These are phyloP conservation scores for Bicyclus anynana DNA, from an alignment of 1,140 invertebrate species.

Conservation along the genomic window DNA sequence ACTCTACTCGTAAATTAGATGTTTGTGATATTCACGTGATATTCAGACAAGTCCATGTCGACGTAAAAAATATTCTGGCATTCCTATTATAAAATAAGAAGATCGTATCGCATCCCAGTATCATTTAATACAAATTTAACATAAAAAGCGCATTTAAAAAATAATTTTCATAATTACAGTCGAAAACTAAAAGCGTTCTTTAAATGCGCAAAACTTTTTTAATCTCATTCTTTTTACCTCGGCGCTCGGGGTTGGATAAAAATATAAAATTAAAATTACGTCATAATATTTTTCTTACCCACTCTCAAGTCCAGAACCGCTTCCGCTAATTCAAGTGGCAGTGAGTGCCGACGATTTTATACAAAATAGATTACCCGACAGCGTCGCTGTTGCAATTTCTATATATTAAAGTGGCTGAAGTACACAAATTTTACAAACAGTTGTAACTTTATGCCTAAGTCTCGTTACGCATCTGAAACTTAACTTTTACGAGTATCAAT, in stretches of 20 bases:
- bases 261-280: constrained; percentile 24
- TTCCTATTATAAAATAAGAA: neutral
- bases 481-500: no score
- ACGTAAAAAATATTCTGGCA: neutral
- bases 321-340: constrained; percentile 20
- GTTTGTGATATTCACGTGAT: no score
- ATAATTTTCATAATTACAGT: constrained; percentile 5
- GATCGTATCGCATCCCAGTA: neutral
- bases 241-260: constrained; percentile 5
- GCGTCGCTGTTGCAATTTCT: constrained; percentile 35
- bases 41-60: no score
- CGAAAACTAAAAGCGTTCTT: constrained; percentile 17
- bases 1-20: no score
- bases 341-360: constrained; percentile 19
- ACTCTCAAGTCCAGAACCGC: constrained; percentile 18
- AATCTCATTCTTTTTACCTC: constrained; percentile 17
- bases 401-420: constrained; percentile 21
- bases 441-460: neutral
- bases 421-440: neutral
- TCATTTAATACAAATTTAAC: constrained; percentile 2
- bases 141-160: constrained; percentile 4
- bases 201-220: constrained; percentile 11
- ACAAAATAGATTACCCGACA: constrained; percentile 38
- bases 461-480: no score
- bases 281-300: constrained; percentile 23